Evolutionary conservation across 1,140 invertebrate genomes (phyloP).

Genomic region (Aporrectodea caliginosa): DNA sequence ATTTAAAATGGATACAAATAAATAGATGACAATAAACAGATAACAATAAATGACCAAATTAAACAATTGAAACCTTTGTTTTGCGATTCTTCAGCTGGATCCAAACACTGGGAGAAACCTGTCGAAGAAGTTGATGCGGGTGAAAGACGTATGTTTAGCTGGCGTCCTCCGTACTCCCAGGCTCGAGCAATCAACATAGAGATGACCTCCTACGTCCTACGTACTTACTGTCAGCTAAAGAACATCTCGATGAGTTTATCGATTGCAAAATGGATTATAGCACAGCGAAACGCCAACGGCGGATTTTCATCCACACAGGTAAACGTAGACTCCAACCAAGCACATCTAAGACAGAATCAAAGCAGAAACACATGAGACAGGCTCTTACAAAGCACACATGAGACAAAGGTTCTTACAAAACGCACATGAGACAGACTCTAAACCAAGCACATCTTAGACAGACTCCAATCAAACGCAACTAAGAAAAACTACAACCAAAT

Average conservation of each 20-base stretch:
- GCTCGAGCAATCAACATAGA: constrained; percentile 72
- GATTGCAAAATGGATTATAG: constrained; percentile 77
- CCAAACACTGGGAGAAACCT: constrained; percentile 69
- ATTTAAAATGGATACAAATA: no score
- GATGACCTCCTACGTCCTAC: constrained; percentile 77
- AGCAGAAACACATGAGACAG: background rate
- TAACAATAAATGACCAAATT: no score
- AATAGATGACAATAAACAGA: constrained; percentile 19
- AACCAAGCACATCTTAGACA: no score
- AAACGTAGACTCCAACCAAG: no score
- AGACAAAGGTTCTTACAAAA: no score
- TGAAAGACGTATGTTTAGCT: no score
- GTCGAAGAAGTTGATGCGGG: constrained; percentile 31
- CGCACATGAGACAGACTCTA: no score
- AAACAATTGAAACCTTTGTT: no score
- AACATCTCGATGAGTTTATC: constrained; percentile 62
- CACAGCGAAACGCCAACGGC: constrained; percentile 73
- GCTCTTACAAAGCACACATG: background rate
- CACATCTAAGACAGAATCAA: background rate
- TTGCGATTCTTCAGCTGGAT: no score
- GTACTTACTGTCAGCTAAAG: constrained; percentile 60
- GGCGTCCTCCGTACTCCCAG: constrained; percentile 23
- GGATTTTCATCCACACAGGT: constrained; percentile 75
- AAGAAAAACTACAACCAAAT: no score
- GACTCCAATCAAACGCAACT: no score